Evolutionary conservation across 2,797 vertebrate species (phyloP).

Genomic region (Brachymystax lenok): DNA sequence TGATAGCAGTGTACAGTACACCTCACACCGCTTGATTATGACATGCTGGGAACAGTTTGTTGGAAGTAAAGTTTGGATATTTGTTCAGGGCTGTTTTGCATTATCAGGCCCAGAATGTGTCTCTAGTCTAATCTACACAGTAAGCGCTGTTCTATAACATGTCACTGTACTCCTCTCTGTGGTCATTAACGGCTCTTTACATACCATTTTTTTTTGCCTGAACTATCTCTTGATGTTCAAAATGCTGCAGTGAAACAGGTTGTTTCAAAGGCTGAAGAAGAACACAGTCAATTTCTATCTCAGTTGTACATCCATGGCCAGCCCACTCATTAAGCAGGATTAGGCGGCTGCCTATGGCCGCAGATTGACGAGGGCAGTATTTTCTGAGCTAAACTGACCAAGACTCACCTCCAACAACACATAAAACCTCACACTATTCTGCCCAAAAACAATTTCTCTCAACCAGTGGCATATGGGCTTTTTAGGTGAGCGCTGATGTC

Average conservation of each 20-base stretch:
- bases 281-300: neutral
- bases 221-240: neutral
- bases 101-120: neutral
- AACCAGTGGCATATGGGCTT: too few species aligned
- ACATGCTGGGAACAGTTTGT: neutral
- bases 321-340: too few species aligned
- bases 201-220: neutral
- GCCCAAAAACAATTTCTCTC: too few species aligned
- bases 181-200: neutral
- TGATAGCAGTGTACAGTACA: neutral
- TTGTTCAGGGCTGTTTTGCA: neutral
- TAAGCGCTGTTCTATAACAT: neutral
- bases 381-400: too few species aligned
- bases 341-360: too few species aligned
- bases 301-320: neutral
- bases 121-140: neutral
- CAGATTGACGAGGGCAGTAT: too few species aligned
- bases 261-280: neutral
- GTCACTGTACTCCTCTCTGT: neutral
- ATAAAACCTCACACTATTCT: too few species aligned
- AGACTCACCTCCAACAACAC: too few species aligned
- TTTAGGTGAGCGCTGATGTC: too few species aligned
- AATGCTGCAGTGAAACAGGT: conserved; percentile 1
- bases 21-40: neutral
- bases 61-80: neutral